Conservation (phyloP, 2,113 vertebrate genomes). For the Butorides virescens region DNA sequence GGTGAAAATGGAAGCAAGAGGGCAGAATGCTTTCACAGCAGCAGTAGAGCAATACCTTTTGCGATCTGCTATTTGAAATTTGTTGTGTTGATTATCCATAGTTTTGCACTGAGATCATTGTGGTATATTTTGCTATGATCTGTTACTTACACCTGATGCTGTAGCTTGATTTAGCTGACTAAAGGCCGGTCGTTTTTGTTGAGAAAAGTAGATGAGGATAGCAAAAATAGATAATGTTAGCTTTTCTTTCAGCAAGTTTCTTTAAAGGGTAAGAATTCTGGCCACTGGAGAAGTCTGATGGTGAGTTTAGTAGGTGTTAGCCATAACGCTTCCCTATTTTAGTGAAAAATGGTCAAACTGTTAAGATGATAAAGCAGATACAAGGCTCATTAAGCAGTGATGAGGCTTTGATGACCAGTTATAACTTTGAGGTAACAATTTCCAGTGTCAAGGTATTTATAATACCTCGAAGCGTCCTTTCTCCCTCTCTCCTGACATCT, state of each 20-base stretch:
- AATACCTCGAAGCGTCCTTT: neutral
- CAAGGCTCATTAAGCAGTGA: neutral
- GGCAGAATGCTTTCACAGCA: neutral
- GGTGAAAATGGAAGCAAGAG: neutral
- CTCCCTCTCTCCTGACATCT: neutral
- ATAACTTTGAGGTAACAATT: neutral
- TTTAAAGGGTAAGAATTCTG: neutral
- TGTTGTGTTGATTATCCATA: neutral
- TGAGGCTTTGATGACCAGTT: neutral
- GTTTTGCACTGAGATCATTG: neutral
- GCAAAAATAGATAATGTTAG: neutral
- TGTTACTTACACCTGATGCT: neutral
- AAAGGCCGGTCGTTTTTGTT: neutral
- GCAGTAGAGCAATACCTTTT: neutral
- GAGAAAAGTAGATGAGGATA: neutral
- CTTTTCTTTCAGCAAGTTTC: neutral
- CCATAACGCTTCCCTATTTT: neutral
- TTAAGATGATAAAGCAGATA: neutral
- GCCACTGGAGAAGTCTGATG: neutral
- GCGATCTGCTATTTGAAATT: neutral
- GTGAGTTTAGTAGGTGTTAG: neutral
- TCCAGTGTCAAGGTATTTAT: neutral
- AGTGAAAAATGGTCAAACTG: neutral
- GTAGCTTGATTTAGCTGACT: neutral
- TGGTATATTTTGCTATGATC: neutral